Evolutionary conservation across 2,888 invertebrate genomes (phyloP).

Genomic region (Xestia rhomboidea): DNA sequence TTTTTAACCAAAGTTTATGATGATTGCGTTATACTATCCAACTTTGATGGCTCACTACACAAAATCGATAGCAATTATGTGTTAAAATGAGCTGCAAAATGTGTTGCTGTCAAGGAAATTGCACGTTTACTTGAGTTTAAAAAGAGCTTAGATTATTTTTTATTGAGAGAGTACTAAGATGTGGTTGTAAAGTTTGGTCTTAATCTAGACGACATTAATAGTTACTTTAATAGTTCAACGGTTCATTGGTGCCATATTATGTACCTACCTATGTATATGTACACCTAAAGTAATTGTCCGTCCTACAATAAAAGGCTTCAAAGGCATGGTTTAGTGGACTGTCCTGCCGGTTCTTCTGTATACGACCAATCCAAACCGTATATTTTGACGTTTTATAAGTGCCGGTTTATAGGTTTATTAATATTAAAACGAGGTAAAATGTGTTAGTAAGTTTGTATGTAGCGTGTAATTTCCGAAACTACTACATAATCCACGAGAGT

Average conservation of each 20-base stretch:
- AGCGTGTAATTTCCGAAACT: too few relatives aligned
- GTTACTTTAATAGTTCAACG: not conserved
- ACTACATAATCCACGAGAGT: too few relatives aligned
- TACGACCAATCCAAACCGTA: too few relatives aligned
- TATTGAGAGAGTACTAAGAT: not conserved
- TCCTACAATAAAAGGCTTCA: too few relatives aligned
- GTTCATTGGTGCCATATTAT: not conserved
- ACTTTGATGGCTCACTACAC: constrained; percentile 71
- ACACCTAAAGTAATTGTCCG: not conserved
- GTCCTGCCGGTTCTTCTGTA: too few relatives aligned
- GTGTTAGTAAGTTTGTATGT: too few relatives aligned
- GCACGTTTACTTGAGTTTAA: constrained; percentile 8
- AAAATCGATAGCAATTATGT: constrained; percentile 76
- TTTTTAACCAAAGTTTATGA: not conserved
- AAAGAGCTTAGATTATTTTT: constrained; percentile 16
- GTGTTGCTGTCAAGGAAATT: constrained; percentile 14
- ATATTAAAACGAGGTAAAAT: too few relatives aligned
- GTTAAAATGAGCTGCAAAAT: constrained; percentile 70
- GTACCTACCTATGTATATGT: too few relatives aligned
- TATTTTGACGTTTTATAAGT: too few relatives aligned
- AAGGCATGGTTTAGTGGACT: too few relatives aligned
- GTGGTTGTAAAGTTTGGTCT: not conserved
- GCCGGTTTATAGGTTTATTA: too few relatives aligned
- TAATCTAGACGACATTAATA: not conserved
- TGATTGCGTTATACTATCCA: constrained; percentile 5